Evolutionary conservation across 2,113 vertebrate species (phyloP), one percentile per base, ranked within the genome.

Genomic region (Mungos mungo): DNA sequence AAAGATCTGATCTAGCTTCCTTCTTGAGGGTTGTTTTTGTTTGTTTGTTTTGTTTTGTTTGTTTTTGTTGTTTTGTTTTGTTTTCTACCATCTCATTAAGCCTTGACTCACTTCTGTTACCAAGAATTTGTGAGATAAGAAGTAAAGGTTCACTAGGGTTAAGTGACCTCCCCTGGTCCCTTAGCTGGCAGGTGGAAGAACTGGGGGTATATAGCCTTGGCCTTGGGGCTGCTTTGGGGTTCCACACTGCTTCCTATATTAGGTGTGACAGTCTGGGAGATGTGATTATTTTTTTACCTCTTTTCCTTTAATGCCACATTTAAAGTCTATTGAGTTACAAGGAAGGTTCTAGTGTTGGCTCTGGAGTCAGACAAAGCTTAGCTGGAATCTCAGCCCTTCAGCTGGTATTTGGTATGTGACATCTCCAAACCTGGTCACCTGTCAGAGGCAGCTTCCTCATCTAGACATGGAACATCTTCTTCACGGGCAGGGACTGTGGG

Each of bases 171-270:
- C 69, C 50, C 27, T 31, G 31, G 4, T 33, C 3, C 25, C 33
- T 1, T 38, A n/a, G 0, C 1, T 65, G 60, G 45, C 16, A 71
- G 11, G 18, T 11, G 9, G 23, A n/a, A 47, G 35, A 41, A 6
- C 4, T 8, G 3, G 47, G 16, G 2, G 19, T 29, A 13, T 23
- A 13, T 0, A 27, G 8, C 45, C 52, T 5, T 54, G n/a, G 15
- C 12, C 27, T 66, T 77, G 5, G 66, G 31, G 77, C 41, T 23
- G n/a, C 45, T 52, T 5, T 23, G 9, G 11, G 35, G 13, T 54
- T 69, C 33, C 25, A 12, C 19, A 9, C 23, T n/a, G 23, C 50
- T 63, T 83, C n/a, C 23, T 23, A 11, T 6, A 54, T 5, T 7
- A 3, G 5, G 16, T 19, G 31, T 27, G 15, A 77, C 15, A 33